These are phyloP conservation scores for Caligus rogercresseyi DNA, from an alignment of 1,140 invertebrate species.

Conservation along the genomic window DNA sequence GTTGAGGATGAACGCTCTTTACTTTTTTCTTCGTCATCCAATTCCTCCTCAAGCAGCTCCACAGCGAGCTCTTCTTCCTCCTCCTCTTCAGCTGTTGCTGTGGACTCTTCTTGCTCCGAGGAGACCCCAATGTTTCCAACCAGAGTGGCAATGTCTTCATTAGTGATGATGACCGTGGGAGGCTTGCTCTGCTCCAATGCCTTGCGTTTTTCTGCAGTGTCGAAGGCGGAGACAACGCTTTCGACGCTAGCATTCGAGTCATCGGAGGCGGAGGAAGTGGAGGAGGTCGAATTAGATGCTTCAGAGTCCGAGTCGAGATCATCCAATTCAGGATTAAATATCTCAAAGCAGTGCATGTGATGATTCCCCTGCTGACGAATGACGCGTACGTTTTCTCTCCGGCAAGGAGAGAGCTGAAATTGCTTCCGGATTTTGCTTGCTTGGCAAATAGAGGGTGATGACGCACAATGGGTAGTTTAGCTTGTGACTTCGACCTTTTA, in stretches of 20 bases:
- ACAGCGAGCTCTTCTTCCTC: neutral
- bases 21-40: neutral
- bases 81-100: neutral
- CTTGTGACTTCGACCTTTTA: neutral
- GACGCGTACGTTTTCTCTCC: constrained; percentile 26
- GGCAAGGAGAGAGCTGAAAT: constrained; percentile 24
- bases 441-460: constrained; percentile 20
- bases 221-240: constrained; percentile 1
- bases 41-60: neutral
- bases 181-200: neutral
- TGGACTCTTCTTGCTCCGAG: neutral
- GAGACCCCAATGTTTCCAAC: neutral
- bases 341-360: constrained; percentile 52
- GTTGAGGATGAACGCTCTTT: neutral
- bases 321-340: constrained; percentile 75
- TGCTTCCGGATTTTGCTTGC: constrained; percentile 19
- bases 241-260: constrained; percentile 1
- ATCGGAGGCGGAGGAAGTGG: neutral
- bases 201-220: neutral
- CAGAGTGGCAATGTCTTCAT: neutral
- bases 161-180: neutral
- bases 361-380: constrained; percentile 35
- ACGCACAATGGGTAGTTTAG: constrained; percentile 16
- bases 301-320: constrained; percentile 74
- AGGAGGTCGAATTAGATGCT: constrained; percentile 11